A percentile compares a stretch with the other conserved stretches of the same genome.
These are phyloP conservation scores for Busseola fusca DNA, from an alignment of 2,888 invertebrate genomes.

Conservation along the genomic window DNA sequence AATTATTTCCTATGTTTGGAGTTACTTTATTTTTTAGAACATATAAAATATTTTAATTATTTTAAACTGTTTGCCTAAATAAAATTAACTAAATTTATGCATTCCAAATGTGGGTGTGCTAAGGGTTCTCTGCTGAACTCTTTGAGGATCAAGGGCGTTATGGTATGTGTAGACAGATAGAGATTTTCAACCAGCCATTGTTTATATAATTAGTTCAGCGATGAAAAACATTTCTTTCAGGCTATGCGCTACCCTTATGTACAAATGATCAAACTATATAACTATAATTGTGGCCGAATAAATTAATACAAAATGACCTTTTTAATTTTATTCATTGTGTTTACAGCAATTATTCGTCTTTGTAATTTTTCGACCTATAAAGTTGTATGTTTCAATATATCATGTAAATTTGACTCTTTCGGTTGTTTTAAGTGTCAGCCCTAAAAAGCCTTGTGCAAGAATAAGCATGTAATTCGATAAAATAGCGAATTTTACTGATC, in stretches of 20 bases:
- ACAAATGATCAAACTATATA: background rate
- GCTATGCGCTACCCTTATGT: background rate
- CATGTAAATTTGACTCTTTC: background rate
- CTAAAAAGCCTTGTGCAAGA: background rate
- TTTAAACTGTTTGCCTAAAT: background rate
- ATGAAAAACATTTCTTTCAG: background rate
- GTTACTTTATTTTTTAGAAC: slow-evolving; percentile 21
- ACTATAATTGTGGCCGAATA: background rate
- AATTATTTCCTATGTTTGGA: slow-evolving; percentile 45
- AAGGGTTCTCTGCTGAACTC: background rate
- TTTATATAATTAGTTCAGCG: background rate
- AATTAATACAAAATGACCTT: background rate
- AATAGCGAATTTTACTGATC: background rate
- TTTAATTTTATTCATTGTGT: background rate
- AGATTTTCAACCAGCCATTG: background rate
- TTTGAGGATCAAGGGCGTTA: background rate
- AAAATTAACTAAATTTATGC: background rate
- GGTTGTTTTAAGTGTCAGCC: background rate
- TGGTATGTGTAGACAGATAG: no score
- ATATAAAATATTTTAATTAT: background rate
- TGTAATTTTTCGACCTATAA: background rate
- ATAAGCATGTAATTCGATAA: background rate
- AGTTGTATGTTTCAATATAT: slow-evolving; percentile 6
- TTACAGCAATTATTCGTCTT: background rate
- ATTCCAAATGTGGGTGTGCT: background rate